Percentiles rank a stretch among this genome's conserved stretches.
These are phyloP conservation scores for Darevskia mixta DNA, from an alignment of 2,797 vertebrate species.

Conservation along the genomic window DNA sequence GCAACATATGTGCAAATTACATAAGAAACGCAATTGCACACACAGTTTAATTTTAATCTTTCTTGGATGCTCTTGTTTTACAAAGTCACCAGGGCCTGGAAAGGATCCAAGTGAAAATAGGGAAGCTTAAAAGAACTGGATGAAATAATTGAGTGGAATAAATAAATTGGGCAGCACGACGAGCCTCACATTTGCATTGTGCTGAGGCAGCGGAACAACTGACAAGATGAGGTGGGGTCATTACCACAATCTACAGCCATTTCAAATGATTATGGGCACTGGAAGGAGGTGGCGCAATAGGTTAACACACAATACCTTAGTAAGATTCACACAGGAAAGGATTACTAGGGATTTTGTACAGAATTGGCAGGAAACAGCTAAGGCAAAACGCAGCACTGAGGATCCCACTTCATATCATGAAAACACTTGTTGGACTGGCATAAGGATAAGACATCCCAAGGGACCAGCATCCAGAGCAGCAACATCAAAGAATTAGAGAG, in stretches of 20 bases:
- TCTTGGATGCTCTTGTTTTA: conserved; percentile 18
- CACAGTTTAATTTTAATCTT: conserved; percentile 4
- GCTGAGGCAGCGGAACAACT: rapidly evolving
- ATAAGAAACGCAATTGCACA: not conserved
- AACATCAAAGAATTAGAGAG: not conserved
- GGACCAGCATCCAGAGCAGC: not conserved
- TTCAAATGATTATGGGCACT: not conserved
- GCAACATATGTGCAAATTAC: not conserved
- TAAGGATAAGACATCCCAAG: not conserved
- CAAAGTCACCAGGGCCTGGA: conserved; percentile 16
- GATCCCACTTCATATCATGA: not conserved
- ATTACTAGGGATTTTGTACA: conserved; percentile 32
- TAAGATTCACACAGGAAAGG: conserved; percentile 16
- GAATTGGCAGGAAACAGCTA: not conserved
- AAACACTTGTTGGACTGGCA: not conserved
- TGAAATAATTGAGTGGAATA: conserved; percentile 23
- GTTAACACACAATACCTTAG: conserved; percentile 26
- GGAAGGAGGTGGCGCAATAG: not conserved
- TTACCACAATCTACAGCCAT: not conserved
- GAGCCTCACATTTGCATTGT: rapidly evolving
- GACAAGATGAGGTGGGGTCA: not conserved
- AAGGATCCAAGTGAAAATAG: not conserved
- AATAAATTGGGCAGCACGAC: not conserved
- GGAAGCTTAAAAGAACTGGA: conserved; percentile 22
- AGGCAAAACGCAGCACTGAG: not conserved